Percentiles rank a stretch among this genome's conserved stretches.
Conservation (phyloP, 2,888 invertebrate genomes). For the Tyria jacobaeae region DNA sequence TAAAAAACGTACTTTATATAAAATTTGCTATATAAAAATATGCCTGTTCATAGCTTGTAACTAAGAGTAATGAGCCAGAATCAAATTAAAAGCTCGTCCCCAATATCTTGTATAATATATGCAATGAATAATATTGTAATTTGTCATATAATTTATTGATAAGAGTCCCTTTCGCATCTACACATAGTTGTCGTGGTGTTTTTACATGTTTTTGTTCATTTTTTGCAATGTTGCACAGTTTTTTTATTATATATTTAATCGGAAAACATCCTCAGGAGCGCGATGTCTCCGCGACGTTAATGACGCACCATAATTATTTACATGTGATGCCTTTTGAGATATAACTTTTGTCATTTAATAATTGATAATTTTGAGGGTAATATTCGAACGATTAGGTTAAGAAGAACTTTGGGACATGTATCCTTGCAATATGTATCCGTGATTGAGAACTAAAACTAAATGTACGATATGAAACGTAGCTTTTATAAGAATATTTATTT, state of each 20-base stretch:
- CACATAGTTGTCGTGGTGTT: background rate
- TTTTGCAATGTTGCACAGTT: background rate
- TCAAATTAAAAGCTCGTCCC: too few species aligned
- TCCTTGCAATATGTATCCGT: background rate
- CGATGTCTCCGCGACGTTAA: constrained; percentile 43
- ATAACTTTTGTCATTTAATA: constrained; percentile 56
- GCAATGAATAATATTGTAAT: background rate
- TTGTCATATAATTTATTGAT: background rate
- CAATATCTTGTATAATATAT: background rate
- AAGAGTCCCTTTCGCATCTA: background rate
- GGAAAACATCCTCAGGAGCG: constrained; percentile 61
- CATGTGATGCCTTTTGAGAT: constrained; percentile 71
- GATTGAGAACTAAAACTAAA: background rate
- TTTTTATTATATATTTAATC: constrained; percentile 19
- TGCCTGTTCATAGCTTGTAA: too few species aligned
- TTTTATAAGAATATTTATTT: constrained; percentile 7
- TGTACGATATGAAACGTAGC: constrained; percentile 6
- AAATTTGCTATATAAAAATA: background rate
- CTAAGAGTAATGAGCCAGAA: too few species aligned
- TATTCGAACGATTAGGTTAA: constrained; percentile 5
- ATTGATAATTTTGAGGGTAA: constrained; percentile 6
- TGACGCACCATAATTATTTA: constrained; percentile 58
- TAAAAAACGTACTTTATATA: too few species aligned
- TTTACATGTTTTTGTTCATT: background rate
- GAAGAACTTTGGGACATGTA: constrained; percentile 6